phyloP scores from a whole-genome alignment of 2,797 vertebrate species.

The Alectoris magna region DNA sequence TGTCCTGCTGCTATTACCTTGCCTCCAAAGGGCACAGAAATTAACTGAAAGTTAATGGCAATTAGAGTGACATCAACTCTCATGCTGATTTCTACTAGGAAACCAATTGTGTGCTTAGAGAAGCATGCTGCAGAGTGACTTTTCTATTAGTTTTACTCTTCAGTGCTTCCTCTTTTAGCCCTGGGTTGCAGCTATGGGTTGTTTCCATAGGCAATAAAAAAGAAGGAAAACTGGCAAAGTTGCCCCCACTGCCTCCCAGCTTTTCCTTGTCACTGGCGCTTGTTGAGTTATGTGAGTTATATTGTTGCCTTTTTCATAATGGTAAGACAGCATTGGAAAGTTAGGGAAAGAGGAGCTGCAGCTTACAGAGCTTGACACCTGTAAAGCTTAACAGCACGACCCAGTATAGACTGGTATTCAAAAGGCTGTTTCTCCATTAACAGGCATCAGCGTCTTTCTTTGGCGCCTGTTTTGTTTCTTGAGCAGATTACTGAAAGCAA shows the following conservation, averaged over 20 bases:
- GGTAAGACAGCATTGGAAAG: neutral
- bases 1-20: neutral
- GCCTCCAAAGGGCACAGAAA: slow-evolving; percentile 25
- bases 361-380: neutral
- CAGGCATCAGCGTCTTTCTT: neutral
- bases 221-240: neutral
- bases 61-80: slow-evolving; percentile 29
- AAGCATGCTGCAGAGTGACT: neutral
- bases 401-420: neutral
- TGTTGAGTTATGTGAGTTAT: neutral
- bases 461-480: neutral
- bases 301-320: neutral
- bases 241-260: neutral
- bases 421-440: neutral
- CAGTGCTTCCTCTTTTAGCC: neutral
- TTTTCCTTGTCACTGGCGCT: neutral
- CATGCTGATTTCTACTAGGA: slow-evolving; percentile 24
- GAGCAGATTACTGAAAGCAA: neutral
- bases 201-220: neutral
- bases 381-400: neutral
- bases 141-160: slow-evolving; percentile 12
- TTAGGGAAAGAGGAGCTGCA: neutral
- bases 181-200: neutral
- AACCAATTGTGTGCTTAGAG: slow-evolving; percentile 25
- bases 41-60: slow-evolving; percentile 51